These are phyloP conservation scores for Calliscelio sp. DNA, from an alignment of 2,888 invertebrate species.

Conservation along the genomic window DNA sequence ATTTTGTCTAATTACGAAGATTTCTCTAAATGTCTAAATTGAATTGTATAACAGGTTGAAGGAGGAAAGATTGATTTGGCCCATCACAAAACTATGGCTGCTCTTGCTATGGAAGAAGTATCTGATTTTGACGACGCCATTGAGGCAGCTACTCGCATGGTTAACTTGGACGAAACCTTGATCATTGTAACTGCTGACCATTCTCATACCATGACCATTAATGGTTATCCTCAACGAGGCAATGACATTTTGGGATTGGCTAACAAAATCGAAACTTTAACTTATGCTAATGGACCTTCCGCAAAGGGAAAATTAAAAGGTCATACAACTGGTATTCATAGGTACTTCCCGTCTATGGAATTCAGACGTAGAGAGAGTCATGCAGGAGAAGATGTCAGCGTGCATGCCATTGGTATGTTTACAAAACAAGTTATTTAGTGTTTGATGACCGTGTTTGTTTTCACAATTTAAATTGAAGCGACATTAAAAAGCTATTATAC, in stretches of 20 bases:
- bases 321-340: no score
- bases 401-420: conserved; percentile 87
- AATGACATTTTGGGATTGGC: conserved; percentile 87
- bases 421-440: neutral
- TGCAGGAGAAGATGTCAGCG: conserved; percentile 90
- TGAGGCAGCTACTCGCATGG: conserved; percentile 86
- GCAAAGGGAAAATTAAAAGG: no score
- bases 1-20: no score
- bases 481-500: neutral
- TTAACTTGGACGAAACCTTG: conserved; percentile 88
- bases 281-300: conserved; percentile 89
- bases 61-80: conserved; percentile 89
- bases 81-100: conserved; percentile 89
- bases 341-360: no score
- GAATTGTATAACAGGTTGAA: conserved; percentile 86
- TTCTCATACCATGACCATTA: conserved; percentile 88
- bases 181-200: conserved; percentile 90
- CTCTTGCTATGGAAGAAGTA: conserved; percentile 88
- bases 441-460: no score
- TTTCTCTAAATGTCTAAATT: no score
- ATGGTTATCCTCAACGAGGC: conserved; percentile 88
- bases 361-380: conserved; percentile 88
- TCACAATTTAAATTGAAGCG: no score
- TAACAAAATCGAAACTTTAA: conserved; percentile 87
- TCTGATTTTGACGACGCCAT: conserved; percentile 90